phyloP scores from a whole-genome alignment of 2,113 vertebrate species.

The Tetrao urogallus region DNA sequence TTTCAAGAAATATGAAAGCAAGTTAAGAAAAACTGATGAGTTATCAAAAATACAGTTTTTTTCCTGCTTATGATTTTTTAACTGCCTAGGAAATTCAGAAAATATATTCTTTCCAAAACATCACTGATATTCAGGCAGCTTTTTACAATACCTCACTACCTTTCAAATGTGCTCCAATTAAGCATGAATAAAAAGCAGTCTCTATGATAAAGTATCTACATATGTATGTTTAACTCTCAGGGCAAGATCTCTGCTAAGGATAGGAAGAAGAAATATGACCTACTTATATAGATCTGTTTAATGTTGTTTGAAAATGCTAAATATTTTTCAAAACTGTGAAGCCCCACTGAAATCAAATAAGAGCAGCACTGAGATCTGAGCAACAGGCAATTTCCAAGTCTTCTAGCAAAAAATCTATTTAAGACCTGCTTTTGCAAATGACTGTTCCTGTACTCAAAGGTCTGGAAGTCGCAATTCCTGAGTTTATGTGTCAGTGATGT shows the following conservation, averaged over 20 bases:
- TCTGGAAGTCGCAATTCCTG: neutral
- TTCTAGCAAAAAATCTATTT: neutral
- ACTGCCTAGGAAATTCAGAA: neutral
- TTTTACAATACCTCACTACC: neutral
- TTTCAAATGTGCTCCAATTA: neutral
- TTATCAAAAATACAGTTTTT: neutral
- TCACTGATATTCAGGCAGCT: neutral
- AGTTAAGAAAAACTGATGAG: neutral
- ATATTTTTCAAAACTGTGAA: neutral
- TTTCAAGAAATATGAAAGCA: neutral
- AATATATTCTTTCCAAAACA: neutral
- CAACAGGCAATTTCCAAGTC: neutral
- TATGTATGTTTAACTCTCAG: neutral
- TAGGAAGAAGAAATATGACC: neutral
- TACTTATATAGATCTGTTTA: neutral
- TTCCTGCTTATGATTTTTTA: no score
- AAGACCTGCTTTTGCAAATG: neutral
- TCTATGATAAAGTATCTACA: neutral
- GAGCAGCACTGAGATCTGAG: neutral
- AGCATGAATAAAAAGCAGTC: neutral
- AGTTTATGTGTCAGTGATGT: neutral
- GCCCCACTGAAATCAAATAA: neutral
- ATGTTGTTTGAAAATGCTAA: neutral
- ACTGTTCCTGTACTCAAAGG: neutral
- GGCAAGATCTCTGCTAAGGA: neutral